phyloP scores from a whole-genome alignment of 2,797 vertebrate species.

The Enteromius anoplus region DNA sequence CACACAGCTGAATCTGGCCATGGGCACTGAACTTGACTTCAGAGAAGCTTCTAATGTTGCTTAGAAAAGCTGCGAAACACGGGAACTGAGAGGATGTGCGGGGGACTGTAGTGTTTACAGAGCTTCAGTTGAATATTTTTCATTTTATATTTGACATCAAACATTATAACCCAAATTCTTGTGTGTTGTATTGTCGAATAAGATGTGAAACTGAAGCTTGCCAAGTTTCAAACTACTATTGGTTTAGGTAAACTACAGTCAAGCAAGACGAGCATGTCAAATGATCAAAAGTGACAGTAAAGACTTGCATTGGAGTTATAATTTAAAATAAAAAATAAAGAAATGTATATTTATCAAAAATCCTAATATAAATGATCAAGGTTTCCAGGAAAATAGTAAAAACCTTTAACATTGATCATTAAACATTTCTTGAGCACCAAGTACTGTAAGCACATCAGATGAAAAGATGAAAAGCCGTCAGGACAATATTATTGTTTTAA shows the following conservation, averaged over 20 bases:
- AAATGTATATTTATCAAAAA: neutral
- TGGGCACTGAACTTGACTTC: neutral
- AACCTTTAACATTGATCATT: neutral
- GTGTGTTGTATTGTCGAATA: neutral
- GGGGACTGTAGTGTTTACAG: neutral
- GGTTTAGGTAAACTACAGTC: neutral
- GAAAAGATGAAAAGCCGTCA: neutral
- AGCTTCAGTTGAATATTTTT: neutral
- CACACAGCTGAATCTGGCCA: neutral
- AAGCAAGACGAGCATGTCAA: neutral
- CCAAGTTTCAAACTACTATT: neutral
- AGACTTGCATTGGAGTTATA: neutral
- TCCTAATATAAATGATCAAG: neutral
- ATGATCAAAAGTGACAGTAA: neutral
- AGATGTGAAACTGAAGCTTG: neutral
- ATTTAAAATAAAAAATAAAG: neutral
- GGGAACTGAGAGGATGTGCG: neutral
- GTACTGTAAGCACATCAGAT: neutral
- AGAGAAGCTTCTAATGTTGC: conserved; percentile 10
- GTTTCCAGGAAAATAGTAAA: neutral
- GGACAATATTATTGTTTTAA: neutral
- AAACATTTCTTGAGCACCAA: neutral
- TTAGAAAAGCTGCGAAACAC: conserved; percentile 18
- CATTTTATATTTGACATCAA: neutral
- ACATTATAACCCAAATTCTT: neutral